These are phyloP conservation scores for Trichopria drosophilae DNA, from an alignment of 2,888 invertebrate species.

Conservation along the genomic window DNA sequence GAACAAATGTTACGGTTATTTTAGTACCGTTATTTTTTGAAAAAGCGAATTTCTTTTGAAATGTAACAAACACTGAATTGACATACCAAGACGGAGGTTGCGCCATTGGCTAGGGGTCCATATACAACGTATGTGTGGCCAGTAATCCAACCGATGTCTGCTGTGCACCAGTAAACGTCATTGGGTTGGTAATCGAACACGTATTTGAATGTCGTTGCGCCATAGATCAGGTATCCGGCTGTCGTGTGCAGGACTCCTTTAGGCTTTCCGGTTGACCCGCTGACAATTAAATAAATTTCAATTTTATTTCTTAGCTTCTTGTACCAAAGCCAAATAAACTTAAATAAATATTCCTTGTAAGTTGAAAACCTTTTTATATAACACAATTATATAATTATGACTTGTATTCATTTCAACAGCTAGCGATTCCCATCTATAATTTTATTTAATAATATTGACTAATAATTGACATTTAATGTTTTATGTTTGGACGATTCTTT, in stretches of 20 bases:
- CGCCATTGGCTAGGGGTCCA: conserved; percentile 90
- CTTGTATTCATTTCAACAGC: no score
- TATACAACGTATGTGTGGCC: conserved; percentile 93
- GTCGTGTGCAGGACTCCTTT: conserved; percentile 97
- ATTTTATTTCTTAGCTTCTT: no score
- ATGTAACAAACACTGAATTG: neutral
- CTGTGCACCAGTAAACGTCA: conserved; percentile 91
- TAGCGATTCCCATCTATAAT: no score
- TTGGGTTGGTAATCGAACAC: conserved; percentile 88
- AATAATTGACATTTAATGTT: no score
- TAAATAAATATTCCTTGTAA: neutral
- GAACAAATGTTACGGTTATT: no score
- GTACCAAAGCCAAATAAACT: neutral
- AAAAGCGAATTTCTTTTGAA: conserved; percentile 3
- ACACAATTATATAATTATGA: neutral
- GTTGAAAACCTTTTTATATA: neutral
- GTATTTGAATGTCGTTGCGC: conserved; percentile 91
- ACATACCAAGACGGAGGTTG: conserved; percentile 90
- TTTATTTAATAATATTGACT: no score
- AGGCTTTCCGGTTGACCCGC: conserved; percentile 96
- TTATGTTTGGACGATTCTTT: no score
- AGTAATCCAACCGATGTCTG: conserved; percentile 96
- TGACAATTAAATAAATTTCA: no score
- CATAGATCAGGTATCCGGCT: conserved; percentile 92
- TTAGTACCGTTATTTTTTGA: neutral